Percentiles rank a stretch among this genome's conserved stretches.
These are phyloP conservation scores for Oreochromis grahami DNA, from an alignment of 2,797 vertebrate genomes.

Conservation along the genomic window DNA sequence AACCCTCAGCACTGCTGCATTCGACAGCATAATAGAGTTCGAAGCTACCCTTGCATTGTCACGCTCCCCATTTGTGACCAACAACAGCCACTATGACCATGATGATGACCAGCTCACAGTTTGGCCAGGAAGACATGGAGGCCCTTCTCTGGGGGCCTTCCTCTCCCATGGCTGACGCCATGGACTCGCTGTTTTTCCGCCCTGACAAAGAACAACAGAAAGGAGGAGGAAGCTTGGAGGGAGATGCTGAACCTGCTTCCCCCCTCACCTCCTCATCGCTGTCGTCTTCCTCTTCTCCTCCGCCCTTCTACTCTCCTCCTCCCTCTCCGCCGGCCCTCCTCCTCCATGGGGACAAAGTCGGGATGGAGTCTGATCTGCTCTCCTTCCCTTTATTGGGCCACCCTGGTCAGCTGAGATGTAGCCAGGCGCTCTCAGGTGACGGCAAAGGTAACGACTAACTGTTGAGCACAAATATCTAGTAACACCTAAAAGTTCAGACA, in stretches of 20 bases:
- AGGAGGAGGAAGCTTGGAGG: conserved; percentile 57
- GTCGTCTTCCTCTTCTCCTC: conserved; percentile 65
- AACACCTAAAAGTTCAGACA: background rate
- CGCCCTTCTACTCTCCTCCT: conserved; percentile 67
- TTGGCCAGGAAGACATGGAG: conserved; percentile 89
- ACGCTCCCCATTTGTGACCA: conserved; percentile 64
- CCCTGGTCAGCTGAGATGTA: conserved; percentile 53
- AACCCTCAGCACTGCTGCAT: conserved; percentile 77
- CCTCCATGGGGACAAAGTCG: conserved; percentile 59
- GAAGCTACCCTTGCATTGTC: conserved; percentile 26
- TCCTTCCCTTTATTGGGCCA: conserved; percentile 61
- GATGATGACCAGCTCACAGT: conserved; percentile 89
- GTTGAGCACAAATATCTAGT: background rate
- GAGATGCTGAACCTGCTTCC: conserved; percentile 46
- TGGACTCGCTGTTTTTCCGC: conserved; percentile 31
- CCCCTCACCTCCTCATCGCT: conserved; percentile 55
- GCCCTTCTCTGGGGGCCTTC: conserved; percentile 87
- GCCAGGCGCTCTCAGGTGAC: conserved; percentile 29
- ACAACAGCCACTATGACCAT: conserved; percentile 78
- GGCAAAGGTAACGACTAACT: conserved; percentile 61
- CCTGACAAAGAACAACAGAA: conserved; percentile 53
- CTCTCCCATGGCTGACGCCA: conserved; percentile 92
- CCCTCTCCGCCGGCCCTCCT: conserved; percentile 54
- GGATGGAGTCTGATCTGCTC: conserved; percentile 63
- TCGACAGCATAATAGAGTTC: conserved; percentile 75